These are phyloP conservation scores for Cebidichthys violaceus DNA, from an alignment of 2,113 vertebrate species.

Conservation along the genomic window DNA sequence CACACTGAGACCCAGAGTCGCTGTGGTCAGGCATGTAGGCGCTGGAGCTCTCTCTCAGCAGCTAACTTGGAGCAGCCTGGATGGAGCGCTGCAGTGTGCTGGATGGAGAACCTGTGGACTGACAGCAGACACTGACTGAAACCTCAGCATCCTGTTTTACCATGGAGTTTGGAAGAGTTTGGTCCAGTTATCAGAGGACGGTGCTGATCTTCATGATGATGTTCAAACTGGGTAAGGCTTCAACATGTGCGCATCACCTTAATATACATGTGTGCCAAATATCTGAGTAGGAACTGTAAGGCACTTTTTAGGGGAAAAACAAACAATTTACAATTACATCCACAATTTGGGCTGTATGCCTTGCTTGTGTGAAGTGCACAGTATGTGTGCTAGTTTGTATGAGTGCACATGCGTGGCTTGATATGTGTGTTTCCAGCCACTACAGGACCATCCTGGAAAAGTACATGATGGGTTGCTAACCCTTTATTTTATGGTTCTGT, in stretches of 20 bases:
- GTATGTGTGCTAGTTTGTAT: neutral
- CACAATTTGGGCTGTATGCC: neutral
- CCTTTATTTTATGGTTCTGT: neutral
- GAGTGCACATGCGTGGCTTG: neutral
- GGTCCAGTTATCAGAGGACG: slow-evolving; percentile 68
- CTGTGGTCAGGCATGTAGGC: slow-evolving; percentile 52
- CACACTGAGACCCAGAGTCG: slow-evolving; percentile 36
- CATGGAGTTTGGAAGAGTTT: slow-evolving; percentile 79
- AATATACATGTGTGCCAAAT: too few species aligned
- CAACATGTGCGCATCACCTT: neutral
- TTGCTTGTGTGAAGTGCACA: neutral
- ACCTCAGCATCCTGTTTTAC: neutral
- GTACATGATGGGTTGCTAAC: too few species aligned
- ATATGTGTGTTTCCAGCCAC: neutral
- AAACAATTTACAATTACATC: neutral
- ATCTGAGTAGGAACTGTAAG: neutral
- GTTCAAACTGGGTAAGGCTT: slow-evolving; percentile 81
- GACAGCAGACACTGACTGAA: slow-evolving; percentile 37
- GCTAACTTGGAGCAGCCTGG: slow-evolving; percentile 35
- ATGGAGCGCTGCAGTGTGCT: slow-evolving; percentile 28
- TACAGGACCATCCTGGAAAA: neutral
- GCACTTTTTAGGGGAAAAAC: neutral
- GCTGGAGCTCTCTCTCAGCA: slow-evolving; percentile 14
- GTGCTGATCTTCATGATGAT: slow-evolving; percentile 79
- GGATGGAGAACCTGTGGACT: slow-evolving; percentile 51